A percentile compares a stretch with the other conserved stretches of the same genome.
These are phyloP conservation scores for Esperia sulphurella DNA, from an alignment of 2,888 invertebrate genomes.

Conservation along the genomic window DNA sequence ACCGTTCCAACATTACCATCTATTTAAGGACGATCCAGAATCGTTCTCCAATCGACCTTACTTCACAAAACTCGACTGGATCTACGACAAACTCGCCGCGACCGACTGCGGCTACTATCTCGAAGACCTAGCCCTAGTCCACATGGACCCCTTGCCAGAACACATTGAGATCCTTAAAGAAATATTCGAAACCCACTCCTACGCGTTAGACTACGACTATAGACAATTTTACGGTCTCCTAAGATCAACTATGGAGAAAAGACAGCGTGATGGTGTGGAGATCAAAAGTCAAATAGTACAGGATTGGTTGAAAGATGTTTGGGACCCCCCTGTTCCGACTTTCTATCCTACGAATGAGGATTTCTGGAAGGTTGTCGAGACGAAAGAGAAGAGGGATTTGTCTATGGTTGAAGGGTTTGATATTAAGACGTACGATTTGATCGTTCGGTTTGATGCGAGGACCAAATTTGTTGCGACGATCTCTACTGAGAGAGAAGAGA, in stretches of 20 bases:
- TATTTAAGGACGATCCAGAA: conserved; percentile 71
- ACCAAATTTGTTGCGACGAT: conserved; percentile 87
- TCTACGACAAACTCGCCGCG: conserved; percentile 88
- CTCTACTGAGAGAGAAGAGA: conserved; percentile 86
- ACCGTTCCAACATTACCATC: conserved; percentile 86
- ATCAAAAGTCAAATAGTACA: conserved; percentile 56
- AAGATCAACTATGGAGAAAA: conserved; percentile 55
- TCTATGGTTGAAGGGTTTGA: conserved; percentile 61
- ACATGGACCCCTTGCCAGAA: conserved; percentile 65
- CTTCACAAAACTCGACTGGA: conserved; percentile 88
- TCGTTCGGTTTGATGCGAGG: conserved; percentile 81
- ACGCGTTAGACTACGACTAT: conserved; percentile 88
- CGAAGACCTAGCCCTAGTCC: conserved; percentile 84
- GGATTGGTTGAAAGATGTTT: conserved; percentile 65
- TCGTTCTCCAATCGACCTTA: conserved; percentile 83
- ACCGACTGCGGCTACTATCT: conserved; percentile 87
- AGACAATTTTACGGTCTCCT: conserved; percentile 88
- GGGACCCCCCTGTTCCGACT: conserved; percentile 80
- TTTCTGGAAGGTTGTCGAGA: conserved; percentile 54
- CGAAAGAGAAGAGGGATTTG: conserved; percentile 47
- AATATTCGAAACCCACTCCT: conserved; percentile 84
- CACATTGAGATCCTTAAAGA: conserved; percentile 81
- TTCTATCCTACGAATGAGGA: conserved; percentile 78
- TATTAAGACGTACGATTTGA: conserved; percentile 78
- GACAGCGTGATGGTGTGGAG: conserved; percentile 49